A percentile compares a stretch with the other conserved stretches of the same genome.
Conservation (phyloP, 2,888 invertebrate species). For the Toxonevra muliebris region DNA sequence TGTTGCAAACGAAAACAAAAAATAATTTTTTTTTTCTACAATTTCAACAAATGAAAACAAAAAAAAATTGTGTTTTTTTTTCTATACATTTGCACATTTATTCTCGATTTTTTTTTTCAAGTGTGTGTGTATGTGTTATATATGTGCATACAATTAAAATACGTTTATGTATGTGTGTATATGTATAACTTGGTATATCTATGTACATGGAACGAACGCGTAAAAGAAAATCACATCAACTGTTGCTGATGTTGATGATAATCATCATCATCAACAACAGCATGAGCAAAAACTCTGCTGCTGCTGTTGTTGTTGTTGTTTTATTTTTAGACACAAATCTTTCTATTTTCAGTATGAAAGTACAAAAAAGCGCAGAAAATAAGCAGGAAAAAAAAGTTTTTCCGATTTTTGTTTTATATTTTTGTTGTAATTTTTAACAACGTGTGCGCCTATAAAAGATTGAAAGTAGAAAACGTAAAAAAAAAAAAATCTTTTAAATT, state of each 20-base stretch:
- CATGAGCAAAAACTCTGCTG: not conserved
- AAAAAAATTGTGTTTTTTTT: slow-evolving; percentile 12
- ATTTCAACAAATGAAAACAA: slow-evolving; percentile 4
- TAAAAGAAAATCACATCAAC: not conserved
- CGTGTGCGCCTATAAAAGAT: not conserved
- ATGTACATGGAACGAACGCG: slow-evolving; percentile 24
- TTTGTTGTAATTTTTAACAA: not conserved
- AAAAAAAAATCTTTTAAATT: not conserved
- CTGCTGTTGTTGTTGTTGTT: not conserved
- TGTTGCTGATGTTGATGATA: too few relatives aligned
- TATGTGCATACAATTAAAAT: slow-evolving; percentile 23
- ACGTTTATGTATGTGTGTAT: slow-evolving; percentile 20
- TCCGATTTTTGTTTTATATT: too few relatives aligned
- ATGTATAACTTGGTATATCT: slow-evolving; percentile 33
- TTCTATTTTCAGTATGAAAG: slow-evolving; percentile 29
- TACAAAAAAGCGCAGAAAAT: slow-evolving; percentile 1
- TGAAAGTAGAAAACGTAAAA: slow-evolving; percentile 4
- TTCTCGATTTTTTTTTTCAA: too few relatives aligned
- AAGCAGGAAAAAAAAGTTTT: too few relatives aligned
- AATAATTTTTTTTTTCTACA: slow-evolving; percentile 7
- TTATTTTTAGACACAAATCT: slow-evolving; percentile 24
- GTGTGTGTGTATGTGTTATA: slow-evolving; percentile 12
- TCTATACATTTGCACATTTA: not conserved
- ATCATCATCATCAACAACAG: too few relatives aligned
- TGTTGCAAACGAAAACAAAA: slow-evolving; percentile 27